phyloP scores from a whole-genome alignment of 2,888 invertebrate genomes.

The Phragmatobia fuliginosa region DNA sequence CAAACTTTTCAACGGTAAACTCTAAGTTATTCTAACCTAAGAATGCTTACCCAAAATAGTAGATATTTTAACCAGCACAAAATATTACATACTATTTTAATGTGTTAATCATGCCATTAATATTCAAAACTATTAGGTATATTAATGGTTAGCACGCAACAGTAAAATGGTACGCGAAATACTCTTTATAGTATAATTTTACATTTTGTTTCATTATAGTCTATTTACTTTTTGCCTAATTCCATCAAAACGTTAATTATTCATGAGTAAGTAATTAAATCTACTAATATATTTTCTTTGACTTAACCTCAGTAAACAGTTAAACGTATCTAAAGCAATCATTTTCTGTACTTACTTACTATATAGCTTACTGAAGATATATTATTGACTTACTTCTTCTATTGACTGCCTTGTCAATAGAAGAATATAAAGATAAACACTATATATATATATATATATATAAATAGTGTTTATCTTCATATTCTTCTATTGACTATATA shows the following conservation, averaged over 20 bases:
- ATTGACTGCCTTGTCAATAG: no score
- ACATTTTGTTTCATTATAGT: background rate
- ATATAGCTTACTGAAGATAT: no score
- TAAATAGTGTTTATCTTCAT: no score
- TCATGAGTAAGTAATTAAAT: background rate
- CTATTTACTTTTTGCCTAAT: background rate
- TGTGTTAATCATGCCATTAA: background rate
- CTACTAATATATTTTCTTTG: background rate
- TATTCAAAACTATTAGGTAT: constrained; percentile 3
- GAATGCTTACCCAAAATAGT: background rate
- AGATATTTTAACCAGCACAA: background rate
- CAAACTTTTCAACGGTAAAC: background rate
- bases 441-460: no score
- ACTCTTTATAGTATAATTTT: background rate
- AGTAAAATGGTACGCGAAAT: background rate
- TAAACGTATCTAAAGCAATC: background rate
- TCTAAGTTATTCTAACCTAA: background rate
- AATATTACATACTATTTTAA: background rate
- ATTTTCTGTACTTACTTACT: background rate
- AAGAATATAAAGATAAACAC: no score
- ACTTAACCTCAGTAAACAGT: background rate
- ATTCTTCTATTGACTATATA: no score
- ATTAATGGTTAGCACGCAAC: constrained; percentile 1
- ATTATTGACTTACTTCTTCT: no score
- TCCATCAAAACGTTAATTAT: background rate